A percentile compares a stretch with the other conserved stretches of the same genome.
These are phyloP conservation scores for Altica lythri DNA, from an alignment of 2,888 invertebrate species.

Conservation along the genomic window DNA sequence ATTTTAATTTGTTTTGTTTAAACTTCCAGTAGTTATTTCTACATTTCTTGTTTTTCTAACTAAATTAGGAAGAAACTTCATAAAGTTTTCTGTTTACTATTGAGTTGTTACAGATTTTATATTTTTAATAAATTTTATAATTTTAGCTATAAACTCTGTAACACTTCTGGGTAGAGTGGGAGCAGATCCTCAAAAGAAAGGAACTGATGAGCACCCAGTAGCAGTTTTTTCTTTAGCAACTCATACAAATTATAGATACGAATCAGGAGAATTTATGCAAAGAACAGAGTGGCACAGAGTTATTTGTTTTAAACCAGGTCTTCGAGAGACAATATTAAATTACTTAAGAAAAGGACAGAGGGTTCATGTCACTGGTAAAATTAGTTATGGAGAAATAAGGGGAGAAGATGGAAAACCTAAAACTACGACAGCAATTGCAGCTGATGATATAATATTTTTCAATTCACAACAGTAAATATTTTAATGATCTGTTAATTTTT, in stretches of 20 bases:
- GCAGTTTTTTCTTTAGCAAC: slow-evolving; percentile 90
- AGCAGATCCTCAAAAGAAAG: slow-evolving; percentile 85
- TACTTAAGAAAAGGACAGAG: slow-evolving; percentile 86
- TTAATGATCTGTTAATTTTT: neutral
- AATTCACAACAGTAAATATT: slow-evolving; percentile 49
- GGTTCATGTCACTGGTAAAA: slow-evolving; percentile 78
- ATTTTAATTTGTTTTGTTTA: neutral
- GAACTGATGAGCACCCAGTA: slow-evolving; percentile 81
- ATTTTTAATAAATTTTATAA: slow-evolving; percentile 14
- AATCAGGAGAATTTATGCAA: slow-evolving; percentile 78
- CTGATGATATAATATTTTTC: slow-evolving; percentile 87
- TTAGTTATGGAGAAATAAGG: slow-evolving; percentile 84
- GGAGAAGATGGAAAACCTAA: slow-evolving; percentile 74
- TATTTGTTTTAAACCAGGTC: slow-evolving; percentile 81
- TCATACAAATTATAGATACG: slow-evolving; percentile 81
- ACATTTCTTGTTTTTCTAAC: too few relatives aligned
- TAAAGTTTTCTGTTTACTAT: too few relatives aligned
- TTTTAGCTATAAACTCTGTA: slow-evolving; percentile 80
- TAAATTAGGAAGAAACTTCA: too few relatives aligned
- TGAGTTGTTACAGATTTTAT: too few relatives aligned
- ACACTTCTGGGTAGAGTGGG: slow-evolving; percentile 86
- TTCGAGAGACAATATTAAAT: slow-evolving; percentile 78
- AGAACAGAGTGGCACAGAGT: slow-evolving; percentile 74
- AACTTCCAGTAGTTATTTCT: too few relatives aligned
- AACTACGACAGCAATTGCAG: slow-evolving; percentile 79